Evolutionary conservation across 37 sponge, comb jelly and placozoan genomes (phyloP).

Genomic region (Diacarnus erythraeanus): DNA sequence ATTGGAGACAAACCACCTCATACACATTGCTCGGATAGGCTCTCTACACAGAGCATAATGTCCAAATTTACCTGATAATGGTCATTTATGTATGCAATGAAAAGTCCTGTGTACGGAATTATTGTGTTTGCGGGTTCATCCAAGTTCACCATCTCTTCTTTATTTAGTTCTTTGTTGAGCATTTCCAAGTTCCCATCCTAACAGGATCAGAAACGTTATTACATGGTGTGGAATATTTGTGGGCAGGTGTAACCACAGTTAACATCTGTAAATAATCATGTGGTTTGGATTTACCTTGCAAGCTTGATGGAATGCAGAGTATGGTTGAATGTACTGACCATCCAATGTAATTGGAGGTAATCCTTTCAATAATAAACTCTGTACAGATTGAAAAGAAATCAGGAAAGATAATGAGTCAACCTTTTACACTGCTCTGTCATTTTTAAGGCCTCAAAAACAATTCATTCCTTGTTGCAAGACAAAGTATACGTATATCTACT

Average conservation of each 20-base stretch:
- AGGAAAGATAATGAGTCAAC: too few species aligned
- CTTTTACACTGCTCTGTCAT: too few species aligned
- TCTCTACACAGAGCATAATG: too few species aligned
- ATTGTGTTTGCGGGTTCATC: constrained; percentile 31
- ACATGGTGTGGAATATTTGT: not conserved
- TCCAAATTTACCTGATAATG: constrained; percentile 61
- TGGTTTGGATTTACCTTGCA: constrained; percentile 30
- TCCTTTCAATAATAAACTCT: not conserved
- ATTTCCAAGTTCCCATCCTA: constrained; percentile 61
- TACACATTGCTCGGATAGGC: too few species aligned
- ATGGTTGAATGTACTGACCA: not conserved
- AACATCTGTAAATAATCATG: too few species aligned
- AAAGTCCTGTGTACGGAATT: constrained; percentile 48
- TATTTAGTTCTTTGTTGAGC: constrained; percentile 32
- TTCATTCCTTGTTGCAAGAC: too few species aligned
- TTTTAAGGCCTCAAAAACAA: too few species aligned
- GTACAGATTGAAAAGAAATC: too few species aligned
- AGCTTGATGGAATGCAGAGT: constrained; percentile 37
- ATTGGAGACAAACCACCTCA: too few species aligned
- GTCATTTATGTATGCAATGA: constrained; percentile 68
- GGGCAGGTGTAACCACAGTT: too few species aligned
- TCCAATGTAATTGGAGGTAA: not conserved
- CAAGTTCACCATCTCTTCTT: constrained; percentile 23
- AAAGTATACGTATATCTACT: too few species aligned
- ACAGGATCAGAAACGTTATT: not conserved